phyloP scores from a whole-genome alignment of 1,140 invertebrate genomes.

The Drosophila parvula region DNA sequence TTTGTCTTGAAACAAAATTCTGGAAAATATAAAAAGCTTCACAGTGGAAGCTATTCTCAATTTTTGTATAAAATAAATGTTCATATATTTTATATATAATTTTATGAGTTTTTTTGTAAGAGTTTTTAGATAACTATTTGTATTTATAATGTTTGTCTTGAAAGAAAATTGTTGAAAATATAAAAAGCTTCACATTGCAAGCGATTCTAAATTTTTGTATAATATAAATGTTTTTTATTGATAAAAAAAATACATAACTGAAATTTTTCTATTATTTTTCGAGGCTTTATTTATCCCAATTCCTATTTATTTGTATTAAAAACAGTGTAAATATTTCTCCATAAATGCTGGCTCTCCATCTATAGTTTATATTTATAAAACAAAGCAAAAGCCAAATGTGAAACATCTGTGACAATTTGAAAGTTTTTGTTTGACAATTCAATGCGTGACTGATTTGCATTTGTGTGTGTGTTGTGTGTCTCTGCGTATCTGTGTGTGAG shows the following conservation, averaged over 20 bases:
- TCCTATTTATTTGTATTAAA: neutral
- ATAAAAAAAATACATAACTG: neutral
- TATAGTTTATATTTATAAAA: neutral
- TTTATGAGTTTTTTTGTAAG: no score
- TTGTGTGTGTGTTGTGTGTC: neutral
- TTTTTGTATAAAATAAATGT: no score
- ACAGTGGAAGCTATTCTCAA: no score
- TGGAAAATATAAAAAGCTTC: neutral
- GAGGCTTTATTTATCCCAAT: neutral
- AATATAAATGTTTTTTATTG: neutral
- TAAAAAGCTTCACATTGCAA: no score
- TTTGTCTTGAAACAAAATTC: neutral
- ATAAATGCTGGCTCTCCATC: neutral
- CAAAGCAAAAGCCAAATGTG: slow-evolving; percentile 1
- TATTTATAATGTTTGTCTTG: neutral
- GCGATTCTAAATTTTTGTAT: no score
- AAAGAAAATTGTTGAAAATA: neutral
- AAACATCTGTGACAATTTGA: slow-evolving; percentile 23
- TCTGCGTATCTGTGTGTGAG: slow-evolving; percentile 12
- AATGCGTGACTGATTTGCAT: slow-evolving; percentile 44
- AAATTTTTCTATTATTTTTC: neutral
- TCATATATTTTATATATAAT: no score
- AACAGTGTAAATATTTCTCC: no score
- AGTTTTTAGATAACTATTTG: neutral
- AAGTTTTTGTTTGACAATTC: slow-evolving; percentile 21